A percentile compares a stretch with the other conserved stretches of the same genome.
Evolutionary conservation across 2,888 invertebrate species (phyloP).

Genomic region (Diloba caeruleocephala): DNA sequence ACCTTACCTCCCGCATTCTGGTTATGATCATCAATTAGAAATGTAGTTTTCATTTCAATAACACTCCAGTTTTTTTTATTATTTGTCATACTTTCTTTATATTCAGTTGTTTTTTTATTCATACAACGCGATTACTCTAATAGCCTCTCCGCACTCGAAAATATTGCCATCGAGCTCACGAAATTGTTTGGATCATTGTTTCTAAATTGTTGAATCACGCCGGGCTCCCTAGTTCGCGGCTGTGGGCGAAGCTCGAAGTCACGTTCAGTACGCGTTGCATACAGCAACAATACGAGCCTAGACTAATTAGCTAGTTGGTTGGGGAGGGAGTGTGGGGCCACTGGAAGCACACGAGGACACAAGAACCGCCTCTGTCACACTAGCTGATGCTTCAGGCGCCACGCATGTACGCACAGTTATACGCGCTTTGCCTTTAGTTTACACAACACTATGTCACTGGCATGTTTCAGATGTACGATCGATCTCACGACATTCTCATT

Average conservation of each 20-base stretch:
- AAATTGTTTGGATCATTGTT: conserved; percentile 73
- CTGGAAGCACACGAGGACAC: conserved; percentile 87
- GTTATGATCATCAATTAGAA: conserved; percentile 90
- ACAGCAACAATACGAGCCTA: conserved; percentile 19
- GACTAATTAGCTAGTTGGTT: conserved; percentile 34
- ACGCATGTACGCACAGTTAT: conserved; percentile 60
- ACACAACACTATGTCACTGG: conserved; percentile 56
- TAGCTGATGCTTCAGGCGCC: conserved; percentile 58
- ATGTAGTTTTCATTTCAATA: conserved; percentile 89
- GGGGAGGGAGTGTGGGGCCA: conserved; percentile 66
- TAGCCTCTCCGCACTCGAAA: conserved; percentile 84
- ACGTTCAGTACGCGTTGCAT: conserved; percentile 21
- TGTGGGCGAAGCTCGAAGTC: conserved; percentile 24
- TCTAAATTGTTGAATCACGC: conserved; percentile 61
- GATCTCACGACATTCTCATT: conserved; percentile 75
- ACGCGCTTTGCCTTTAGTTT: conserved; percentile 70
- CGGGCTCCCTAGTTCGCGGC: conserved; percentile 55
- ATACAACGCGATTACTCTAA: conserved; percentile 84
- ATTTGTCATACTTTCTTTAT: conserved; percentile 82
- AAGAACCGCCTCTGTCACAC: conserved; percentile 70
- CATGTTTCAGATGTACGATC: conserved; percentile 62
- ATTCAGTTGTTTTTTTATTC: conserved; percentile 82
- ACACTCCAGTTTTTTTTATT: conserved; percentile 86
- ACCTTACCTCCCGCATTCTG: conserved; percentile 90
- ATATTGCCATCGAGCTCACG: conserved; percentile 77